Evolutionary conservation across 2,888 invertebrate species (phyloP).

Genomic region (Andrena flavipes): DNA sequence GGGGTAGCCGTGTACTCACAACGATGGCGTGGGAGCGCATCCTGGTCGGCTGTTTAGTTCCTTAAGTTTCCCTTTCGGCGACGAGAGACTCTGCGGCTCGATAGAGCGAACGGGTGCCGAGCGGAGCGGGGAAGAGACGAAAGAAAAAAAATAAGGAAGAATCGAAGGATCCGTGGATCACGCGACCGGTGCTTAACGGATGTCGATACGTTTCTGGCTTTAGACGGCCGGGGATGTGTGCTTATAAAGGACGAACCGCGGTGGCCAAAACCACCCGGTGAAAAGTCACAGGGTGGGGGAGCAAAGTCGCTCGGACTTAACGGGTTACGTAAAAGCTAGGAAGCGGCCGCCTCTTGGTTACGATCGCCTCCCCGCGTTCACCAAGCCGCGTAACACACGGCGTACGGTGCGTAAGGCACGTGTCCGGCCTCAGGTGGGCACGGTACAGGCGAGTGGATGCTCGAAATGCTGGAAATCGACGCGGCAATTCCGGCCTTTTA

Average conservation of each 20-base stretch:
- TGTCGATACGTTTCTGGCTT: conserved; percentile 81
- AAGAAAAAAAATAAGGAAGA: neutral
- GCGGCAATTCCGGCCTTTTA: conserved; percentile 17
- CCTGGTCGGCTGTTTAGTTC: conserved; percentile 57
- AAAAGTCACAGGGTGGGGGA: conserved; percentile 75
- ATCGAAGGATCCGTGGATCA: neutral
- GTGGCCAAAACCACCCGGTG: conserved; percentile 80
- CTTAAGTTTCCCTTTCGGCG: conserved; percentile 4
- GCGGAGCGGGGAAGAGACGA: no score
- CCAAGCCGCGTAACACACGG: conserved; percentile 56
- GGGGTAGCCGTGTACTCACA: conserved; percentile 77
- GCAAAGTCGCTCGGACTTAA: conserved; percentile 63
- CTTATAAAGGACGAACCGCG: conserved; percentile 82
- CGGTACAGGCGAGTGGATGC: no score
- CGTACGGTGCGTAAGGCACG: conserved; percentile 35
- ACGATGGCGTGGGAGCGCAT: conserved; percentile 79
- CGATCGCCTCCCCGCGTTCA: conserved; percentile 63
- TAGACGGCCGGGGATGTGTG: conserved; percentile 78
- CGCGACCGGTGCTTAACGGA: conserved; percentile 71
- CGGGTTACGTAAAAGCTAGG: conserved; percentile 80
- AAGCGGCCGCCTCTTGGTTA: conserved; percentile 76
- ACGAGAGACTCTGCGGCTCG: conserved; percentile 13
- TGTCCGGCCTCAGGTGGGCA: neutral
- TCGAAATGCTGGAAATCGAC: neutral
- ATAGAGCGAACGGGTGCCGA: conserved; percentile 8